Evolutionary conservation across 2,113 vertebrate genomes (phyloP), one percentile per base, ranked within the genome.

Genomic region (Tonatia bakeri): DNA sequence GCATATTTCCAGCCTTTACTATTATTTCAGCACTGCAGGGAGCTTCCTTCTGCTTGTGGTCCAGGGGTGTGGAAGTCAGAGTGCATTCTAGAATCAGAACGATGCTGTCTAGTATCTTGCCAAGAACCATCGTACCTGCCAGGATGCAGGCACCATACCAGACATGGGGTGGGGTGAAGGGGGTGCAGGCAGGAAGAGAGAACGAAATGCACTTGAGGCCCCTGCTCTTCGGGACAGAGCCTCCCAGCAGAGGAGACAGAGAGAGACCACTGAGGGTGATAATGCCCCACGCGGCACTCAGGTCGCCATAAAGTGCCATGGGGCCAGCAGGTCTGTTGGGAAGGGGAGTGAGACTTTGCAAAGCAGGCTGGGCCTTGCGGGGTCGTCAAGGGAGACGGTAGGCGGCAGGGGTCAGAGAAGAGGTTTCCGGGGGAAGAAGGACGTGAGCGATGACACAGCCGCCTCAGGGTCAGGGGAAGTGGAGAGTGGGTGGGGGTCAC

Each of bases 251-350:
- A 28, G 28, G 36, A 17, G 15, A 43, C 13, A 38, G 43, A 38
- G 14, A 64, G 15, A 87, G 70, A 61, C 33, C 19, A 47, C 45
- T 33, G 9, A 20, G 31, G 13, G 1, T 14, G 20, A 9, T 19
- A 12, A 85, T 64, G 11, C 0, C 4, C 17, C 47, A 17, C 1
- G 24, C 1, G 8, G 26, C 20, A 7, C 11, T 40, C 20, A 0
- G 89, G 12, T 47, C 70, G 38, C 13, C 5, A 0, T 0, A 24
- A n/a, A 20, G 70, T 4, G 59, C 13, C 4, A 0, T 13, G 33
- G 70, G 59, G 33, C 31, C 10, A 17, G 33, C 50, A 7, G 28
- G 26, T 45, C 24, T 17, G 52, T 17, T 26, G 38, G 59, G 20
- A 56, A 61, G 6, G 14, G 24, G 15, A 26, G 2, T 33, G 54